Conservation (phyloP, 2,797 vertebrate species). For the Naso thynnoides region DNA sequence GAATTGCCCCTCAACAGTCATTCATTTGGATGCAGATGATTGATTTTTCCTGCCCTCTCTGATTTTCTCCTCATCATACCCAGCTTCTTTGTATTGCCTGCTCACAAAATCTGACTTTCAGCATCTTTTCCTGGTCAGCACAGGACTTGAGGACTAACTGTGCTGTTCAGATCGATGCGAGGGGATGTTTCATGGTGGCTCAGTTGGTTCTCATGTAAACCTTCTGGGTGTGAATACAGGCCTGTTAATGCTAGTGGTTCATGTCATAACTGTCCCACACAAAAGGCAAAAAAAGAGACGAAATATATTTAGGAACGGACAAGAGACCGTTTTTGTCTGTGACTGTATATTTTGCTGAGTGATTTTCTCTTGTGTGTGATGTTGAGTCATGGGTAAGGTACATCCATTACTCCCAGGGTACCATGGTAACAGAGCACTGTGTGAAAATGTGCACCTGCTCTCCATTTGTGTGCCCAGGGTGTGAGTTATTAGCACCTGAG, state of each 20-base stretch:
- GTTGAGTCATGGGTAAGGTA: slow-evolving; percentile 70
- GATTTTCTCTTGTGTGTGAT: slow-evolving; percentile 44
- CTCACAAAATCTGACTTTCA: slow-evolving; percentile 18
- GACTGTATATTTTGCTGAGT: slow-evolving; percentile 36
- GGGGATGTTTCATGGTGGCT: background rate
- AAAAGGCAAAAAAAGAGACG: background rate
- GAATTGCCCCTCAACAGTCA: background rate
- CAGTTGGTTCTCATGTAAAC: background rate
- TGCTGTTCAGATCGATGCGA: slow-evolving; percentile 6
- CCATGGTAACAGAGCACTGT: slow-evolving; percentile 73
- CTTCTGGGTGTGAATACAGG: background rate
- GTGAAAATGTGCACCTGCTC: slow-evolving; percentile 73
- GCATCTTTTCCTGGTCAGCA: background rate
- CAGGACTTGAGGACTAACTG: background rate
- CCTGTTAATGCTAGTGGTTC: background rate
- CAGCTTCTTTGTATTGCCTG: background rate
- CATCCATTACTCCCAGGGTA: slow-evolving; percentile 60
- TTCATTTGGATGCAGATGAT: slow-evolving; percentile 13
- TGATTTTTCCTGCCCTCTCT: slow-evolving; percentile 20
- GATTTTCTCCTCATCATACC: slow-evolving; percentile 19
- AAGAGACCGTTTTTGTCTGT: background rate
- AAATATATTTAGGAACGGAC: slow-evolving; percentile 19
- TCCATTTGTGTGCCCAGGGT: slow-evolving; percentile 55
- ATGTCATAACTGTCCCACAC: background rate
- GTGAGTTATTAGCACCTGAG: slow-evolving; percentile 56